Percentiles rank a stretch among this genome's conserved stretches.
These are phyloP conservation scores for Emydocephalus ijimae DNA, from an alignment of 2,113 vertebrate species.

Conservation along the genomic window DNA sequence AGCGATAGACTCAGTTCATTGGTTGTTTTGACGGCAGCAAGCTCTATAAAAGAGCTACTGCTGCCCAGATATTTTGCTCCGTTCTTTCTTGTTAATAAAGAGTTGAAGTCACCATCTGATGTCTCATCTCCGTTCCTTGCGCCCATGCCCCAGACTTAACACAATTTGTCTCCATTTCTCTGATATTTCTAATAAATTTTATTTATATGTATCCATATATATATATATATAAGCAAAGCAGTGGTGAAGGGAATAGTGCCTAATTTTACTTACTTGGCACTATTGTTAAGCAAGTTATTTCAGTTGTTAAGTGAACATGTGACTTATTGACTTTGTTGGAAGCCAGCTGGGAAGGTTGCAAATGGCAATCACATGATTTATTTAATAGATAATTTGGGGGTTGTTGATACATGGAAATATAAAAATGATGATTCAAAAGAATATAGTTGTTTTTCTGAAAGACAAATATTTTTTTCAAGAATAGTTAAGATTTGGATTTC, in stretches of 20 bases:
- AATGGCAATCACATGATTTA: not conserved
- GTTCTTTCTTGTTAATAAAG: too few species aligned
- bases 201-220: not conserved
- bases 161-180: not conserved
- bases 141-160: too few species aligned
- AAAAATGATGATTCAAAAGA: not conserved
- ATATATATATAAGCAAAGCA: not conserved
- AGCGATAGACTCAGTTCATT: too few species aligned
- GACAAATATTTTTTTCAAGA: not conserved
- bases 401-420: not conserved
- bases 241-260: not conserved
- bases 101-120: too few species aligned
- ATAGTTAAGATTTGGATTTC: not conserved
- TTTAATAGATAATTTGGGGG: not conserved
- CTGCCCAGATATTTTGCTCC: too few species aligned
- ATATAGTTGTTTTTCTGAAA: not conserved
- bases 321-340: not conserved
- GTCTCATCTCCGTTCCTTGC: too few species aligned
- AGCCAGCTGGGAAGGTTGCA: not conserved
- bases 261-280: not conserved
- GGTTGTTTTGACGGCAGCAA: too few species aligned
- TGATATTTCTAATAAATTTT: not conserved
- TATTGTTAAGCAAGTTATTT: not conserved
- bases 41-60: too few species aligned
- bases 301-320: not conserved